Evolutionary conservation across 1,140 invertebrate species (phyloP), one percentile per base, ranked within the genome.

Genomic region (Lysiphlebus fabarum): DNA sequence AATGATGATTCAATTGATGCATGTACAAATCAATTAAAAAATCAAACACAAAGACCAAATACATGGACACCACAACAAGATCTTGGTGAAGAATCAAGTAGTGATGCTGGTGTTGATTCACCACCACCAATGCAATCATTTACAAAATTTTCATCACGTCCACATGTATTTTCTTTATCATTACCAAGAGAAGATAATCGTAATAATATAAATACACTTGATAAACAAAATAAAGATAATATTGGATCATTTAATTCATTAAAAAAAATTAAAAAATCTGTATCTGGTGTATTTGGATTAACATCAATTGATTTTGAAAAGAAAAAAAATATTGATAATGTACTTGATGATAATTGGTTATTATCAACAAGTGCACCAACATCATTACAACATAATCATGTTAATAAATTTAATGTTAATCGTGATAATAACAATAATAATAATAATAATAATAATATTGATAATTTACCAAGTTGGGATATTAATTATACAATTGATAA

Each of bases 31-130:
- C 43, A 71, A 43, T 44, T 64, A 44, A 75, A 74, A 36, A 64
- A 64, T 4, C 50, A 62, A 7, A 59, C 63, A 7, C 63, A 59
- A 4, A 68, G 71, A 47, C 68, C 75, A 6, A n/a, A n/a, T n/a
- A 75, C 86, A 0, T 93, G 90, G 90, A 92, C 90, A 3, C 90
- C 90, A 0, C 89, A 91, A 60, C 90, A 92, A 70, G 90, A 92
- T 72, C 79, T 92, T 8, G 80, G 73, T 0, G 83, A 83, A 40
- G 84, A 85, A 64, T 84, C 85, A 42, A 87, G 87, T 62, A 86
- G 86, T 14, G 87, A 88, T 64, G 86, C 85, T 37, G 84, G 83
- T 1, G 80, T 82, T 4, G 79, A 81, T 48, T 76, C 71, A 6
- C 62, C 67, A 10, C 65, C 70, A 1, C 68, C 70, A 14, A 65